Evolutionary conservation across 2,113 vertebrate species (phyloP).

Genomic region (Burhinus oedicnemus): DNA sequence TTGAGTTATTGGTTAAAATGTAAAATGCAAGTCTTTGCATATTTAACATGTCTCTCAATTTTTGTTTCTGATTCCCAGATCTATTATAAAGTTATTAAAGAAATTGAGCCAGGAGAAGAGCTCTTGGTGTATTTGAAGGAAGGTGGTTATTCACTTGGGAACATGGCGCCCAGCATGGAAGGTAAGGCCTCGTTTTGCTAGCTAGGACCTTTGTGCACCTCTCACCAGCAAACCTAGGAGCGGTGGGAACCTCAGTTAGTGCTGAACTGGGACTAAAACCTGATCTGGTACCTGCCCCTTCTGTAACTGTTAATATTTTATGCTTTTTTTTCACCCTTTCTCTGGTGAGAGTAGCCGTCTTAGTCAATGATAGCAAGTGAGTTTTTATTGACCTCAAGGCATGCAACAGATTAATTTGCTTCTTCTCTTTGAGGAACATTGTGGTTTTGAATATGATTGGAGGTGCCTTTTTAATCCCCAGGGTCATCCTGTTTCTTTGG

Average conservation of each 20-base stretch:
- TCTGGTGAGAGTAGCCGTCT: too few species aligned
- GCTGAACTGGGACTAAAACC: neutral
- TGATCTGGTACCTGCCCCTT: neutral
- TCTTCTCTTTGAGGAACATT: neutral
- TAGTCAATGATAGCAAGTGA: rapidly evolving
- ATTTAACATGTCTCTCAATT: neutral
- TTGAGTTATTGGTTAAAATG: neutral
- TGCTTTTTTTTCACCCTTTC: neutral
- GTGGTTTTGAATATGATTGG: neutral
- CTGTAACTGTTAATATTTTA: neutral
- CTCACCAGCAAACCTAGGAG: neutral
- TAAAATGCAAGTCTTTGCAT: neutral
- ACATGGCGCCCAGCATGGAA: constrained; percentile 92
- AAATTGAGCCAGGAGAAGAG: constrained; percentile 96
- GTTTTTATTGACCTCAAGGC: neutral
- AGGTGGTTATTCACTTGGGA: constrained; percentile 88
- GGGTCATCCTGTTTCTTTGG: neutral
- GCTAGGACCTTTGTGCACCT: neutral
- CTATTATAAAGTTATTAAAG: constrained; percentile 96
- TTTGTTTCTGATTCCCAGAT: constrained; percentile 74
- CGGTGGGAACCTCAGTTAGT: neutral
- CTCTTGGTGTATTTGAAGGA: constrained; percentile 95
- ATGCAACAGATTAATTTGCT: neutral
- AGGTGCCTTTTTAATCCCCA: neutral
- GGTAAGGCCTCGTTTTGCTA: constrained; percentile 81